A percentile compares a stretch with the other conserved stretches of the same genome.
Evolutionary conservation across 2,888 invertebrate genomes (phyloP).

Genomic region (Scrobipalpa costella): DNA sequence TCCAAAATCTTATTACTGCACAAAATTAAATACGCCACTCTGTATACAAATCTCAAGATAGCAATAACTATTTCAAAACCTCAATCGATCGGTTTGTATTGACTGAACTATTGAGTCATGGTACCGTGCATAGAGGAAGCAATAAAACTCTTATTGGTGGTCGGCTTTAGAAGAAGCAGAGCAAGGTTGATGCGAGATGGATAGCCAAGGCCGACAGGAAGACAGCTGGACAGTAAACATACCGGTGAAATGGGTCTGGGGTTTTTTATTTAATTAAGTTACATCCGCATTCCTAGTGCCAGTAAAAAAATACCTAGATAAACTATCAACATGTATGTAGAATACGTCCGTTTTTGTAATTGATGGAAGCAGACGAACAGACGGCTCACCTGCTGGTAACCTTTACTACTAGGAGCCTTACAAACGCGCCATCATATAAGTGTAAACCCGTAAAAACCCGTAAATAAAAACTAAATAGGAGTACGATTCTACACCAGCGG

Average conservation of each 20-base stretch:
- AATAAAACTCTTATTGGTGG: slow-evolving; percentile 61
- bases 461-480: no score
- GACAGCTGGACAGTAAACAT: slow-evolving; percentile 45
- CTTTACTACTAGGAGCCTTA: no score
- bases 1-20: not conserved
- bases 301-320: no score
- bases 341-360: no score
- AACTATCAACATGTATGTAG: no score
- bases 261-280: not conserved
- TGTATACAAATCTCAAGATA: slow-evolving; percentile 16
- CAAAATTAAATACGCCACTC: not conserved
- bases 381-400: no score
- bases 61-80: slow-evolving; percentile 8
- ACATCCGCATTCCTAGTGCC: not conserved
- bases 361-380: no score
- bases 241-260: slow-evolving; percentile 8
- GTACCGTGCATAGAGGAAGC: slow-evolving; percentile 58
- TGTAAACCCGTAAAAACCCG: no score
- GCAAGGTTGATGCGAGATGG: slow-evolving; percentile 58
- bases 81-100: slow-evolving; percentile 6
- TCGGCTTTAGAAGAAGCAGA: slow-evolving; percentile 50
- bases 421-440: no score
- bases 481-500: no score
- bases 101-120: slow-evolving; percentile 45
- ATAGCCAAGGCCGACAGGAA: slow-evolving; percentile 48